These are phyloP conservation scores for Coendou prehensilis DNA, from an alignment of 2,797 vertebrate genomes.

Conservation along the genomic window DNA sequence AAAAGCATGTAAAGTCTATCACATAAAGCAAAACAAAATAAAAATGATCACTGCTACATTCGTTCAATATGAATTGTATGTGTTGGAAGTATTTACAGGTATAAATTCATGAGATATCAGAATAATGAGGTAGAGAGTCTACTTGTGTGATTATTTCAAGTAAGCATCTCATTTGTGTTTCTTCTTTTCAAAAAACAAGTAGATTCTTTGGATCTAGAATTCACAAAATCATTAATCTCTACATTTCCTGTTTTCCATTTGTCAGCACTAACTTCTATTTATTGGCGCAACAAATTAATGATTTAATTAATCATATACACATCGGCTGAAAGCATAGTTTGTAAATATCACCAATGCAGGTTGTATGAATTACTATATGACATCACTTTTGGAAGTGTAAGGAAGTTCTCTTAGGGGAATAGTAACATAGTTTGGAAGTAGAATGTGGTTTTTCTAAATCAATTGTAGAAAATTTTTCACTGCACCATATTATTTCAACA, in stretches of 20 bases:
- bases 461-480: not conserved
- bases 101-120: not conserved
- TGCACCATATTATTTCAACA: not conserved
- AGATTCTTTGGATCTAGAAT: conserved; percentile 2
- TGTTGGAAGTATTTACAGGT: not conserved
- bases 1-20: not conserved
- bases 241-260: not conserved
- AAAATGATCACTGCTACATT: not conserved
- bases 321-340: not conserved
- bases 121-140: not conserved
- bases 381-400: not conserved
- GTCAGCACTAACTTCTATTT: not conserved
- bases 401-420: not conserved
- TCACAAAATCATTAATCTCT: not conserved
- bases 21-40: not conserved
- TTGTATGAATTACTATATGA: not conserved
- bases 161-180: not conserved
- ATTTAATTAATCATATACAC: not conserved
- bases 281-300: not conserved
- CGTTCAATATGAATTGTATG: not conserved
- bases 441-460: not conserved
- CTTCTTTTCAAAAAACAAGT: not conserved
- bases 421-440: not conserved
- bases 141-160: not conserved
- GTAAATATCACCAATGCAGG: not conserved